These are phyloP conservation scores for Rhinoraja longicauda DNA, from an alignment of 2,797 vertebrate species.

Conservation along the genomic window DNA sequence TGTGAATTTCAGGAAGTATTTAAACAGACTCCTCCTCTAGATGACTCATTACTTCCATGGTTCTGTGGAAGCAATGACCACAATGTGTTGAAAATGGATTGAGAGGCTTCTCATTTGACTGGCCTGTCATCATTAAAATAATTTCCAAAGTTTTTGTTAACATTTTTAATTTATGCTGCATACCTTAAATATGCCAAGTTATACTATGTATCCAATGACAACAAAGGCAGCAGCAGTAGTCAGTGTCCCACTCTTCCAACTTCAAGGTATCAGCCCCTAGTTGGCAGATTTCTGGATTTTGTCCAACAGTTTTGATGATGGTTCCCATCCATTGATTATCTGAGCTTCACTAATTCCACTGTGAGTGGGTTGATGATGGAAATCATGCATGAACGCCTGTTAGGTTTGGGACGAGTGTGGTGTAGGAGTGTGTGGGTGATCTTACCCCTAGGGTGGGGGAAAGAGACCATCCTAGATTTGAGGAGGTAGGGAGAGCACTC, in stretches of 20 bases:
- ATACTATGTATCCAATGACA: background rate
- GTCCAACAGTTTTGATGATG: no score
- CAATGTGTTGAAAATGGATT: background rate
- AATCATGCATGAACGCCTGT: background rate
- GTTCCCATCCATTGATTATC: slow-evolving; percentile 53
- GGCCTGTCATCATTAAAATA: background rate
- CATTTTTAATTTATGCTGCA: background rate
- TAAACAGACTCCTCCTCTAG: background rate
- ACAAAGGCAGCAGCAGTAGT: background rate
- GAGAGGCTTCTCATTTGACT: no score
- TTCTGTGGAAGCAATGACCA: background rate
- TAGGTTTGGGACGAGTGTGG: background rate
- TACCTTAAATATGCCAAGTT: background rate
- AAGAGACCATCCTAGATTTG: background rate
- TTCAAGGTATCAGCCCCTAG: background rate
- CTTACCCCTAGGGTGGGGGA: no score
- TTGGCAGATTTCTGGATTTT: background rate
- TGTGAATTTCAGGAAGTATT: background rate
- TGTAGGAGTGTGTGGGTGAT: no score
- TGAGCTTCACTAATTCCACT: slow-evolving; percentile 44
- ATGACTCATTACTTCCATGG: background rate
- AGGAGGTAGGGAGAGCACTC: background rate
- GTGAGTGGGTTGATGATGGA: background rate
- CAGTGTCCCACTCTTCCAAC: background rate
- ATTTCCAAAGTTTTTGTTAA: background rate